Evolutionary conservation across 2,888 invertebrate genomes (phyloP), one percentile per base, ranked within the genome.

Genomic region (Lasioglossum morio): DNA sequence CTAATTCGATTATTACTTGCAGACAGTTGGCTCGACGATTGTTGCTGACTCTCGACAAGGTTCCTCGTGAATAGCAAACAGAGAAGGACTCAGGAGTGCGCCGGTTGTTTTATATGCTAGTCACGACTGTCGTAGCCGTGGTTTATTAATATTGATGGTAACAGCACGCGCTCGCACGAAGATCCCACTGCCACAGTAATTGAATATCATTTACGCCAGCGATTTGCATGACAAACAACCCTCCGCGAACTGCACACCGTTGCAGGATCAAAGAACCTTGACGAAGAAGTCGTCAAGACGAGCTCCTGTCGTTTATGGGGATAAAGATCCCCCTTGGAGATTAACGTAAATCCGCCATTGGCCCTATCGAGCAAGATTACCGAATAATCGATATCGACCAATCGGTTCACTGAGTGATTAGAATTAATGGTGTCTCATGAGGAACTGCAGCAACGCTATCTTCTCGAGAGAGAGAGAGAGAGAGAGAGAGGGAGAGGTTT

Each of bases 61-160:
- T 37, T 43, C 19, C 72, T 43, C 40, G 4, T 60, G 78, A 72
- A 72, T 78, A 72, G 16, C 43, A 60, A 72, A n/a, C 40, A 53
- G 53, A 72, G 46, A 23, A 12, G 30, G 2, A 75, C 23, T 14
- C 57, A 10, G 16, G 5, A 37, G 34, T 63, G 34, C 23, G 46
- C n/a, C 46, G 46, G 63, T 63, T 63, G 16, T 66, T 73, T 73
- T 37, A 60, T 63, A 48, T 48, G 34, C 37, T 23, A 1, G 10
- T n/a, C n/a, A 37, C 34, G 30, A 19, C 43, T 37, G n/a, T 46
- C 46, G 63, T 23, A 63, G 60, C 46, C 34, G 37, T 19, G 30
- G 69, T 66, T 78, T 74, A 82, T 82, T 78, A 78, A 82, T 82
- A 74, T 74, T 74, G 60, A 82, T 78, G 69, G n/a, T 74, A 78